These are phyloP conservation scores for Psittacula derbiana DNA, from an alignment of 2,797 vertebrate genomes.

Conservation along the genomic window DNA sequence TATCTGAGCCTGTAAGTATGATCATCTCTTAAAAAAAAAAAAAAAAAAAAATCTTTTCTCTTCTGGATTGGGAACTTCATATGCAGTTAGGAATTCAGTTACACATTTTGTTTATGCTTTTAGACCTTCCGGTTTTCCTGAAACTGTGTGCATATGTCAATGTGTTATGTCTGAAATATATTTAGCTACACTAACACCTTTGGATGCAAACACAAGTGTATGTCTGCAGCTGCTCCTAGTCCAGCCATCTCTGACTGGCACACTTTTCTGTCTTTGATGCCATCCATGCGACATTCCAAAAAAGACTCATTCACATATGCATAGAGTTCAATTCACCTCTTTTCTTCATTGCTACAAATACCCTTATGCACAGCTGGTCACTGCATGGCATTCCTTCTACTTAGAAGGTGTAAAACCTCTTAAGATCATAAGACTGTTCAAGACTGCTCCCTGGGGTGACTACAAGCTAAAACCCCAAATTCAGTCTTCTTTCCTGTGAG, in stretches of 20 bases:
- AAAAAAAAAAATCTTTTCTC: not conserved
- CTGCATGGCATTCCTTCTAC: not conserved
- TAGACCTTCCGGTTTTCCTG: not conserved
- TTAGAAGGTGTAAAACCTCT: not conserved
- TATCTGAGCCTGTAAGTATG: not conserved
- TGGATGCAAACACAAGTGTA: not conserved
- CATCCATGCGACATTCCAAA: not conserved
- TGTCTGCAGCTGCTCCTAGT: not conserved
- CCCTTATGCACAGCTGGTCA: not conserved
- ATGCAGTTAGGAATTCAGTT: not conserved
- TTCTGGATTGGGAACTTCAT: not conserved
- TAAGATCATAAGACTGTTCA: not conserved
- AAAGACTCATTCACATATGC: not conserved
- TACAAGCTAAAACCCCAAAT: slow-evolving; percentile 1
- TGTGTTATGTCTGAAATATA: not conserved
- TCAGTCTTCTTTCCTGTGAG: not conserved
- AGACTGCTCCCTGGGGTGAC: not conserved
- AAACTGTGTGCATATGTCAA: not conserved
- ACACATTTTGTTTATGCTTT: not conserved
- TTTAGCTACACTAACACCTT: not conserved
- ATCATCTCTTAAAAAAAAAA: not conserved
- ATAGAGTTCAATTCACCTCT: not conserved
- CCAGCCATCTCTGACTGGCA: not conserved
- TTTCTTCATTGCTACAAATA: not conserved
- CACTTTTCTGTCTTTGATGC: not conserved